A percentile compares a stretch with the other conserved stretches of the same genome.
Evolutionary conservation across 2,797 vertebrate genomes (phyloP).

Genomic region (Mareca strepera): DNA sequence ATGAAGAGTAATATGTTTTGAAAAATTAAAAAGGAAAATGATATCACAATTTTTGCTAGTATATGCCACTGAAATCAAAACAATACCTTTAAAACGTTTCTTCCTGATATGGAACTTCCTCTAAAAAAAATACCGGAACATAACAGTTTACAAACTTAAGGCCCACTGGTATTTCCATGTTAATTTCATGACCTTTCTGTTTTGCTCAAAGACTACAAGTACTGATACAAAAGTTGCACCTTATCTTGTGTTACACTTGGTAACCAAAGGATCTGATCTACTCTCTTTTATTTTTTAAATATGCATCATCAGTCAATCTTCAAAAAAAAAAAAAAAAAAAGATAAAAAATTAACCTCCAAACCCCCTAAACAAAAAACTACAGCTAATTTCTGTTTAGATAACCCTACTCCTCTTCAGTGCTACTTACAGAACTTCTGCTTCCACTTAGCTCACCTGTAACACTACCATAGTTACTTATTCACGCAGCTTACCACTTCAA

Average conservation of each 20-base stretch:
- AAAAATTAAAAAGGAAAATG: background rate
- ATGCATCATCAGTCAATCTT: background rate
- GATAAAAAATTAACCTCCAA: background rate
- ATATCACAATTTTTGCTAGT: background rate
- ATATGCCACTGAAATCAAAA: background rate
- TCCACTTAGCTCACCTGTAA: background rate
- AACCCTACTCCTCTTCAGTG: background rate
- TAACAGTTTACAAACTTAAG: background rate
- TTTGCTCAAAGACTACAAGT: background rate
- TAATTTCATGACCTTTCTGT: background rate
- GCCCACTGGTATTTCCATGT: background rate
- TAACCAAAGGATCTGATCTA: background rate
- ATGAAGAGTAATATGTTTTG: background rate
- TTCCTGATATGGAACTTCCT: background rate
- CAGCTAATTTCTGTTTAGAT: background rate
- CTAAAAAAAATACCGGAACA: background rate
- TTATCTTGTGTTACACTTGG: no score
- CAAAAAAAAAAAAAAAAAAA: background rate
- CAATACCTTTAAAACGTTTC: background rate
- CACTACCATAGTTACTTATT: background rate
- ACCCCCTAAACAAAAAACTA: background rate
- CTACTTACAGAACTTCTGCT: background rate
- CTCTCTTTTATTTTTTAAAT: background rate
- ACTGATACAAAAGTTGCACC: background rate
- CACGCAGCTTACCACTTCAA: slow-evolving; percentile 47